Evolutionary conservation across 2,888 invertebrate genomes (phyloP).

Genomic region (Melanophora roralis): DNA sequence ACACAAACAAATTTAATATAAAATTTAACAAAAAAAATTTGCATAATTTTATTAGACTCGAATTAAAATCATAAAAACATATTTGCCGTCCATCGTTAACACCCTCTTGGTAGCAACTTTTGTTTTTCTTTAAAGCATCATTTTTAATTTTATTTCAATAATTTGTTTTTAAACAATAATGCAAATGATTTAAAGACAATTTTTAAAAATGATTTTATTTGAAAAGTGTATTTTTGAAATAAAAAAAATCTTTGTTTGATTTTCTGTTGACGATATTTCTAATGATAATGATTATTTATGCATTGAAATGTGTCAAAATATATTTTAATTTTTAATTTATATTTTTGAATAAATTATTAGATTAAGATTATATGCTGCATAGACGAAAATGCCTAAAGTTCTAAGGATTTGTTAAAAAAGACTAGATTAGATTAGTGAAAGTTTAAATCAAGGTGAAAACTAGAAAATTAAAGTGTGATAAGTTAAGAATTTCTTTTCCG

Average conservation of each 20-base stretch:
- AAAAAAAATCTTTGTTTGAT: neutral
- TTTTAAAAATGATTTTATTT: neutral
- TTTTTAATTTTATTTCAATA: neutral
- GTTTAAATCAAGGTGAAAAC: too few species aligned
- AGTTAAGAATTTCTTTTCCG: too few species aligned
- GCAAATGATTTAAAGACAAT: slow-evolving; percentile 17
- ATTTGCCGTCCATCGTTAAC: neutral
- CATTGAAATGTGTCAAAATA: slow-evolving; percentile 59
- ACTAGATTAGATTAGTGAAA: too few species aligned
- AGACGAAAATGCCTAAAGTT: too few species aligned
- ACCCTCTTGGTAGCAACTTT: neutral
- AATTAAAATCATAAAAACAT: slow-evolving; percentile 19
- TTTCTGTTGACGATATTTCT: slow-evolving; percentile 1
- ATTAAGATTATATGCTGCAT: neutral
- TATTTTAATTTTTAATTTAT: slow-evolving; percentile 2
- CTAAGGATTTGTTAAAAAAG: too few species aligned
- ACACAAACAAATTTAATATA: slow-evolving; percentile 22
- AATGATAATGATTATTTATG: slow-evolving; percentile 54
- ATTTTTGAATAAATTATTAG: neutral
- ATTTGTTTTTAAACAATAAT: neutral
- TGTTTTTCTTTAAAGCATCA: neutral
- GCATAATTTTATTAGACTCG: slow-evolving; percentile 41
- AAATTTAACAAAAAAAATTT: slow-evolving; percentile 51
- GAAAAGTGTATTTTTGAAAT: neutral
- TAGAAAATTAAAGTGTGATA: too few species aligned